phyloP scores from a whole-genome alignment of 2,797 vertebrate species.

The Hemibagrus guttatus region DNA sequence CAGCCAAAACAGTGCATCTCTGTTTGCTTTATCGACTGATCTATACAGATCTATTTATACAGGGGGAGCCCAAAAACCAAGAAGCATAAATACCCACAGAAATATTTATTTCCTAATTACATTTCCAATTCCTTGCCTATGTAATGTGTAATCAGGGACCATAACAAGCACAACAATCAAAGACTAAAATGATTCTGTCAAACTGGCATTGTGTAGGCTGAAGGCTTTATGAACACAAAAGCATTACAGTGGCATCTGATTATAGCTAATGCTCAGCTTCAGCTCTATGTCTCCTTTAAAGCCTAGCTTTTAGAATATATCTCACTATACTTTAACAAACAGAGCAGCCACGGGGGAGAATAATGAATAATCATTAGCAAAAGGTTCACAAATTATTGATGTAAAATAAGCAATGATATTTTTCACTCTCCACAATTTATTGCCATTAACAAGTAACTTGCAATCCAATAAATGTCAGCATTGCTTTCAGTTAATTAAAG shows the following conservation, averaged over 20 bases:
- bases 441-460: slow-evolving; percentile 96
- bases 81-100: not conserved
- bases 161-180: not conserved
- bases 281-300: slow-evolving; percentile 23
- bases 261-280: not conserved
- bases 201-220: not conserved
- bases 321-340: slow-evolving; percentile 78
- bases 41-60: no score
- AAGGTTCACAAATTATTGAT: slow-evolving; percentile 82
- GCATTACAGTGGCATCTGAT: slow-evolving; percentile 8
- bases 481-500: slow-evolving; percentile 99
- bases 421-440: slow-evolving; percentile 83
- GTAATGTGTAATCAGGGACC: not conserved
- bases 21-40: not conserved
- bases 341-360: slow-evolving; percentile 67
- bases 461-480: slow-evolving; percentile 97
- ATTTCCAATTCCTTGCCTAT: not conserved
- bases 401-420: slow-evolving; percentile 87
- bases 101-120: not conserved
- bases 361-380: slow-evolving; percentile 80
- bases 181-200: not conserved
- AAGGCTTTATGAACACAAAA: not conserved
- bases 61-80: not conserved
- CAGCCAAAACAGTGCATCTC: not conserved
- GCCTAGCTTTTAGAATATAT: slow-evolving; percentile 58